Evolutionary conservation across 2,888 invertebrate genomes (phyloP).

Genomic region (Clanis bilineata): DNA sequence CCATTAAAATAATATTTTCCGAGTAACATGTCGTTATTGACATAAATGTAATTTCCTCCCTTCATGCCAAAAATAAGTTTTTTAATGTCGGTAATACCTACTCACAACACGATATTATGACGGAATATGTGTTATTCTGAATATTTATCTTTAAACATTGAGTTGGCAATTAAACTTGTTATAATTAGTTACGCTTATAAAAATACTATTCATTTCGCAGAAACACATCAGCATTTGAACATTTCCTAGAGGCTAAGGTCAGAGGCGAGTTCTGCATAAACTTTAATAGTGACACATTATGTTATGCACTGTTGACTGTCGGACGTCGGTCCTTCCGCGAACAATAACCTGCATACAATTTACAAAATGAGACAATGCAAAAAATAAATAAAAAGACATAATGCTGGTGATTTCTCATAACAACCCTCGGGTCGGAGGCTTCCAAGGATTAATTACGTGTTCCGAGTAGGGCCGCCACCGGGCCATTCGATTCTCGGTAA

Average conservation of each 20-base stretch:
- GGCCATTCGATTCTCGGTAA: conserved; percentile 79
- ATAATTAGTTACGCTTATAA: background rate
- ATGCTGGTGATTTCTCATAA: conserved; percentile 75
- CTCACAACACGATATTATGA: no score
- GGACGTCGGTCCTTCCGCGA: conserved; percentile 55
- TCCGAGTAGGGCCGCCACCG: conserved; percentile 80
- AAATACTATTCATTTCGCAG: conserved; percentile 32
- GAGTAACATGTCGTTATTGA: background rate
- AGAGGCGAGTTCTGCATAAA: conserved; percentile 55
- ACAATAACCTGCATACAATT: conserved; percentile 66
- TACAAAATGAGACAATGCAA: conserved; percentile 70
- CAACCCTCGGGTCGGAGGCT: conserved; percentile 78
- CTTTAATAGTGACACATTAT: conserved; percentile 47
- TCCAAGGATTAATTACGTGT: conserved; percentile 82
- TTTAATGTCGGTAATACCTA: no score
- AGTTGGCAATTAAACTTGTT: background rate
- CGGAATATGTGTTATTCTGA: no score
- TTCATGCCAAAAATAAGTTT: no score
- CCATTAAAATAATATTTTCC: no score
- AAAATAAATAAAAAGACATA: conserved; percentile 65
- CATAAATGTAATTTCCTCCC: no score
- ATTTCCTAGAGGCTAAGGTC: conserved; percentile 49
- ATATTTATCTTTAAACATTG: background rate
- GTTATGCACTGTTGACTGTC: conserved; percentile 39
- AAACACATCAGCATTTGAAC: conserved; percentile 42